These are phyloP conservation scores for Synergus laeviventris DNA, from an alignment of 2,888 invertebrate genomes.

Conservation along the genomic window DNA sequence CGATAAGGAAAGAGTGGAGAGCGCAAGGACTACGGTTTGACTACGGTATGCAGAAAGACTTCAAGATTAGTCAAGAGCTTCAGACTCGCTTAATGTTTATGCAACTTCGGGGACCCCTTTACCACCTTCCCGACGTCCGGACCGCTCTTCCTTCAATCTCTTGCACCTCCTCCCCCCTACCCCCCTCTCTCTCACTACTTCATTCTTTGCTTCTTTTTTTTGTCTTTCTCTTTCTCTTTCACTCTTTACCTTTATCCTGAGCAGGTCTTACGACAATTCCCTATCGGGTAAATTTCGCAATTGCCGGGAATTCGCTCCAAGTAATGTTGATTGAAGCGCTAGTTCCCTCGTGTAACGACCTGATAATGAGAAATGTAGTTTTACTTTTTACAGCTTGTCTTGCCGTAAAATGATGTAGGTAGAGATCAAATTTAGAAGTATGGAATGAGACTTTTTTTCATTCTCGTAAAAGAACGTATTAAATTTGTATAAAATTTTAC, in stretches of 20 bases:
- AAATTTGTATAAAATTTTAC: no score
- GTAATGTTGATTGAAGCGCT: no score
- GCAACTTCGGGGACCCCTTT: conserved; percentile 49
- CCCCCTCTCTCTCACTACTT: not conserved
- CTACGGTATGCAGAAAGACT: conserved; percentile 70
- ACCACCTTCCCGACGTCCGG: not conserved
- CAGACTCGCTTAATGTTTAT: conserved; percentile 65
- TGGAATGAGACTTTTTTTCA: no score
- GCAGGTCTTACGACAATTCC: not conserved
- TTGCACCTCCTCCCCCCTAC: not conserved
- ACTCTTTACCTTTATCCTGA: not conserved
- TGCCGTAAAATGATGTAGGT: no score
- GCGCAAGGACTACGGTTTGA: conserved; percentile 64
- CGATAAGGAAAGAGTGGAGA: conserved; percentile 47
- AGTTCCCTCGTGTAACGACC: no score
- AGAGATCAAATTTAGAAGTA: no score
- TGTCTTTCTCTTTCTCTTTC: not conserved
- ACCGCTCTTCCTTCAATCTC: not conserved
- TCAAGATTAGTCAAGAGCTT: conserved; percentile 69
- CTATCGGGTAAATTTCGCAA: not conserved
- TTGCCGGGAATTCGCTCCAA: not conserved
- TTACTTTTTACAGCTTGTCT: no score
- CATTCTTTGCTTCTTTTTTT: not conserved
- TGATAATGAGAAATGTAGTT: no score
- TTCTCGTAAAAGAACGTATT: no score